Base-by-base conservation (phyloP, 2,797 vertebrate genomes). In the Neosilurus mollespiculum region DNA sequence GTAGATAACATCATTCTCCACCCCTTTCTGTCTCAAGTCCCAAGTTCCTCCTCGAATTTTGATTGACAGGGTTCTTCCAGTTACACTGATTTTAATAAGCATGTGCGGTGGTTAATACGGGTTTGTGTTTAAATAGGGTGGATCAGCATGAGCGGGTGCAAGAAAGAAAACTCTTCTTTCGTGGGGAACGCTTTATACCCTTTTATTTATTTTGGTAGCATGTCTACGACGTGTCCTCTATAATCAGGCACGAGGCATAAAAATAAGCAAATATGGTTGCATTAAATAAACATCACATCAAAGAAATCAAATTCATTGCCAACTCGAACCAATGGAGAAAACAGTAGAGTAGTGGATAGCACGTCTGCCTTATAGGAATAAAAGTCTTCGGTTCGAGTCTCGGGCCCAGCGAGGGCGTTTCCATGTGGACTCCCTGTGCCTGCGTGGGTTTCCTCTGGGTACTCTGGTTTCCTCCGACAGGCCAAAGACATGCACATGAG, bases 61-160 rank as follows among this genome's bases (percentile, higher is more conserved):
- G 12, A 59, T 64, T 53, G 59, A 64, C 76, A 18, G 43, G 4
- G 20, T n/a, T 54, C 10, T 62, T 83, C 49, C 26, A 71, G 59
- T 62, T 67, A 84, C 82, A 72, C 49, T 84, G 77, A 80, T 79
- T 83, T 84, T 64, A 54, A 64, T 51, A 78, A 62, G 72, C 18
- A 12, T 18, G 7, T 1, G 26, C 16, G 34, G 18, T 34, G 9
- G 30, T 76, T 59, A 58, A 12, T 76, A 34, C 34, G 22, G 14
- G 20, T 22, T 61, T 11, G 15, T 7, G 53, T 34, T 58, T 58
- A 2, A 58, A 76, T 22, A 37, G 20, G 54, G 18, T 59, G 30
- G 56, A 37, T 59, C 53, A 34, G 30, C 18, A 59, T 30, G 54
- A 76, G 73, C 1, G 58, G 54, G 20, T 20, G 26, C 71, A 58